phyloP scores from a whole-genome alignment of 2,113 vertebrate genomes.

The Alethe castanea region DNA sequence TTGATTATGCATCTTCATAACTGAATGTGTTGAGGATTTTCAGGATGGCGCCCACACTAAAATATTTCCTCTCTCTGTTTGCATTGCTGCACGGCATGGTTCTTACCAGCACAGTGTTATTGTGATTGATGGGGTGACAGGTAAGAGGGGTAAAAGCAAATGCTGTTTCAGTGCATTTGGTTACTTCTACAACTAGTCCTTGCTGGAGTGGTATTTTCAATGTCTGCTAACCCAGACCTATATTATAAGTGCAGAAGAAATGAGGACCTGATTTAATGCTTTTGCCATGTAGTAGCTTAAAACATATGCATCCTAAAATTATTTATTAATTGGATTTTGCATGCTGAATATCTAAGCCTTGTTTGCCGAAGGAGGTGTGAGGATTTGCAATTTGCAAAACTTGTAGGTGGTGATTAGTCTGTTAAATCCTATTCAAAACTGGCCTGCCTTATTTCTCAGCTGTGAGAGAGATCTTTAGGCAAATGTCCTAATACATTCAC shows the following conservation, averaged over 20 bases:
- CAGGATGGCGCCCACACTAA: not conserved
- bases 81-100: not conserved
- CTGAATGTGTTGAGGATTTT: not conserved
- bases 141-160: not conserved
- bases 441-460: not conserved
- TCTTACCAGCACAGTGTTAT: not conserved
- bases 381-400: not conserved
- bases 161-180: not conserved
- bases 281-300: not conserved
- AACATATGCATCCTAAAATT: not conserved
- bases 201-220: not conserved
- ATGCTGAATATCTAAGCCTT: not conserved
- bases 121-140: not conserved
- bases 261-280: not conserved
- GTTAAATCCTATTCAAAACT: not conserved
- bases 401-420: not conserved
- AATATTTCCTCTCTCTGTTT: not conserved
- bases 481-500: not conserved
- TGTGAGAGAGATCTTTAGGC: conserved; percentile 33
- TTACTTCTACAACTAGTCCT: not conserved
- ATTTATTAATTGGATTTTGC: conserved; percentile 8
- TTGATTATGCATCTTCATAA: not conserved
- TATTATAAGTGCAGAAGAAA: not conserved
- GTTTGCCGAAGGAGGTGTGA: not conserved
- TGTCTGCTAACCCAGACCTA: not conserved